Base-by-base conservation (phyloP, 1,140 invertebrate genomes). In the Armadillidium nasatum region DNA sequence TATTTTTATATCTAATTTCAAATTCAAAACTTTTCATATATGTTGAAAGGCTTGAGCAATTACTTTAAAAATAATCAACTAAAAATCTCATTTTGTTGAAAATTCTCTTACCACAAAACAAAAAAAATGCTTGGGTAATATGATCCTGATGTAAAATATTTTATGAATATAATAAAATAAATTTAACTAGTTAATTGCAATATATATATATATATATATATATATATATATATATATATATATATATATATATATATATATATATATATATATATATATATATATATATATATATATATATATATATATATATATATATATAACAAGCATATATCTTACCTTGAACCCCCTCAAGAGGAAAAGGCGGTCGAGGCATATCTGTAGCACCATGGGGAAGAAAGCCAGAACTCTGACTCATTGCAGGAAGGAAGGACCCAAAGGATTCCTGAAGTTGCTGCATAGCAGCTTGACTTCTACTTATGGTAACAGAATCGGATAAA, bases 371-470 rank as follows among this genome's bases (percentile, higher is more conserved):
- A 68, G 75, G 77, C 77, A 78, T 78, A 73, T 78, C 79, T 44
- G 74, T 76, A 76, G 79, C 79, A 75, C 77, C 73, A 73, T 80
- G 79, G 66, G 79, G 76, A 69, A 80, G 79, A 74, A 80, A 80
- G 74, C 77, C 79, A 67, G 79, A 75, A 76, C 77, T 77, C 75
- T 80, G 79, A 72, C 76, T 77, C 74, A 80, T 80, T 67, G 76
- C 77, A 69, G 79, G 79, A 45, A 80, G 75, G 74, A 80, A 80
- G 43, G 79, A 78, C 67, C 77, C 76, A 74, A 78, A 80, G 33
- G 75, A 78, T 60, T 80, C 79, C 70, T 80, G 79, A 72, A 80
- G 73, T 72, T 80, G 77, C 77, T 80, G 79, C 79, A 80, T 80
- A 67, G 79, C 77, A 45, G 79, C 76, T 66, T 80, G 77, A 66